phyloP scores from a whole-genome alignment of 2,888 invertebrate species.

The Drosophila suboccidentalis region DNA sequence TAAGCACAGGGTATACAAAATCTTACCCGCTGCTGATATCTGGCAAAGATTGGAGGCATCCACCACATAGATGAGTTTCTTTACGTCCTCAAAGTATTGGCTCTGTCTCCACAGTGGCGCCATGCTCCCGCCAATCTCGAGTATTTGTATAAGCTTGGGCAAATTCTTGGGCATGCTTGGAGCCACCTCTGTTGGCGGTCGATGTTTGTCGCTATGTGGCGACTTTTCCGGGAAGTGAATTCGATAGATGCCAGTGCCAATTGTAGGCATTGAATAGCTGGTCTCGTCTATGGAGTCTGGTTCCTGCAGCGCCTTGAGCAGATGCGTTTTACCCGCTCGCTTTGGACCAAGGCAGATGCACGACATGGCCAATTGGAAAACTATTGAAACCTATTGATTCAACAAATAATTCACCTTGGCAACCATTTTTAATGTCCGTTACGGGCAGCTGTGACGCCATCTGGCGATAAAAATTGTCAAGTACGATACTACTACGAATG shows the following conservation, averaged over 20 bases:
- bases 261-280: slow-evolving; percentile 92
- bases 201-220: slow-evolving; percentile 45
- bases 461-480: slow-evolving; percentile 9
- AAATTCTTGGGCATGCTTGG: slow-evolving; percentile 83
- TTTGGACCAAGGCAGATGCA: slow-evolving; percentile 92
- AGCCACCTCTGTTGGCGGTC: slow-evolving; percentile 34
- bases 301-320: slow-evolving; percentile 91
- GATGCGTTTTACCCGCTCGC: slow-evolving; percentile 92
- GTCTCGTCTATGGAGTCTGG: slow-evolving; percentile 91
- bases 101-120: slow-evolving; percentile 91
- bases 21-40: slow-evolving; percentile 91
- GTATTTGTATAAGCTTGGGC: slow-evolving; percentile 86
- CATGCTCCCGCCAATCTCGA: slow-evolving; percentile 94
- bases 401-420: slow-evolving; percentile 42
- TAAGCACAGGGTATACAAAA: too few relatives aligned
- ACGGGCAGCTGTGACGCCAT: slow-evolving; percentile 13
- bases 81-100: slow-evolving; percentile 88
- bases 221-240: slow-evolving; percentile 86
- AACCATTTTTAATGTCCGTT: slow-evolving; percentile 36
- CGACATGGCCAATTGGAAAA: slow-evolving; percentile 69
- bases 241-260: slow-evolving; percentile 92
- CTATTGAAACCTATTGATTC: slow-evolving; percentile 48
- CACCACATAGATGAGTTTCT: slow-evolving; percentile 92
- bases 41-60: slow-evolving; percentile 94
- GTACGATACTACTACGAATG: neutral